Base-by-base conservation (phyloP, 2,888 invertebrate genomes). In the Tridacna gigas region DNA sequence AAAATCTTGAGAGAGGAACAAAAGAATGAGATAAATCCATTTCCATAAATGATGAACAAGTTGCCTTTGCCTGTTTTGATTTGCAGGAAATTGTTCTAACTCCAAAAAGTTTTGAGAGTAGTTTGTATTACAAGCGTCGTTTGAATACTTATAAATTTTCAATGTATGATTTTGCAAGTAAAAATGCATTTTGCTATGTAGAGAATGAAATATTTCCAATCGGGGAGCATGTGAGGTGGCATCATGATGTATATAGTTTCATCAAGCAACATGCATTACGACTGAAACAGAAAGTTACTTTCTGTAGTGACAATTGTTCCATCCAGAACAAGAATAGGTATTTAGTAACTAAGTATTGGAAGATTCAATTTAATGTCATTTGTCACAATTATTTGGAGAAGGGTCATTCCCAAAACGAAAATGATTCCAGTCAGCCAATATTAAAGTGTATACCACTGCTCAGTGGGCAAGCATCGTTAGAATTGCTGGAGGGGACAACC, bases 41-140 rank as follows among this genome's bases (percentile, higher is more conserved):
- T n/a, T n/a, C n/a, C n/a, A n/a, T n/a, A n/a, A n/a, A n/a, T n/a
- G n/a, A n/a, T n/a, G n/a, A n/a, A n/a, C n/a, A n/a, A n/a, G n/a
- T n/a, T n/a, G n/a, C 20, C 18, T 79, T 37, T 28, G 82, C 79
- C 0, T 79, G 85, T 26, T 83, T 83, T 80, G 86, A 83, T 47
- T 48, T 86, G 2, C 75, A 83, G 60, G 75, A 86, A 51, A 67
- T 85, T 3, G 25, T 82, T 9, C 2, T 77, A 15, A 85, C 85
- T 0, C 85, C 82, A 26, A 48, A 82, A n/a, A 63, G 77, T 37
- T 77, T 77, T 85, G 85, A 77, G 28, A 77, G 77, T 37, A 22
- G 26, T 60, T 47, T 82, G 0, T 85, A 78, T 22, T 86, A 78
- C 60, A 80, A 80, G n/a, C 47, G 82, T 56, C 63, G 78, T 7